These are phyloP conservation scores for Aurelia aurita complex sp. Pacific DNA, from an alignment of 30 jellyfish, hydroid and myxozoan genomes.

Conservation along the genomic window DNA sequence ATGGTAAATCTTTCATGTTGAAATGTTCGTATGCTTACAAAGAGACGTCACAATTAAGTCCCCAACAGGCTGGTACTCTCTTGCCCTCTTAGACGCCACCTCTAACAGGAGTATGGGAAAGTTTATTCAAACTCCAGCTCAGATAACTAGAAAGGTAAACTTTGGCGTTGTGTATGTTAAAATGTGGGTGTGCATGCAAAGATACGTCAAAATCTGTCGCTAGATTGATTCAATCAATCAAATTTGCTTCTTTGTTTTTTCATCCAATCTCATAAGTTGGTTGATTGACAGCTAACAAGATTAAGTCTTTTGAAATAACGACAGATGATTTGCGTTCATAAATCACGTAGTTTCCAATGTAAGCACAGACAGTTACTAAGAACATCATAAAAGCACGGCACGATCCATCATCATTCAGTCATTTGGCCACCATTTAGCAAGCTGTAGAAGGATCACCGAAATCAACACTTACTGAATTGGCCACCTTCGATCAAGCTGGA, in stretches of 20 bases:
- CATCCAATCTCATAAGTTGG: slow-evolving; percentile 73
- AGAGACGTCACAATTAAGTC: too few relatives aligned
- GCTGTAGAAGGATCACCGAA: too few relatives aligned
- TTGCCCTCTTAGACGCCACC: not conserved
- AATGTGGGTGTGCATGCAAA: slow-evolving; percentile 35
- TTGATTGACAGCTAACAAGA: slow-evolving; percentile 82
- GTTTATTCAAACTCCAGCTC: not conserved
- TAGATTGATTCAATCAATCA: slow-evolving; percentile 64
- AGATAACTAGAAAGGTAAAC: slow-evolving; percentile 21
- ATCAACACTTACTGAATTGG: too few relatives aligned
- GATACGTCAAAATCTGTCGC: slow-evolving; percentile 73
- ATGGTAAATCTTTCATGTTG: too few relatives aligned
- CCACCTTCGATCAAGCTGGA: too few relatives aligned
- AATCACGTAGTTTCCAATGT: slow-evolving; percentile 51
- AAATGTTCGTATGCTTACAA: too few relatives aligned
- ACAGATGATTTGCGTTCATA: slow-evolving; percentile 65
- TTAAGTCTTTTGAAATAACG: slow-evolving; percentile 65
- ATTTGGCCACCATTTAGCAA: too few relatives aligned
- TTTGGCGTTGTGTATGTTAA: slow-evolving; percentile 11
- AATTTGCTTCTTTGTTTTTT: slow-evolving; percentile 40
- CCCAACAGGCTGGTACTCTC: not conserved
- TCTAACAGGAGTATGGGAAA: not conserved
- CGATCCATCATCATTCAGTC: not conserved
- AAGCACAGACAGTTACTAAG: slow-evolving; percentile 37
- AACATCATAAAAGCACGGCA: not conserved